A percentile compares a stretch with the other conserved stretches of the same genome.
Evolutionary conservation across 2,113 vertebrate genomes (phyloP).

Genomic region (Dinomys branickii): DNA sequence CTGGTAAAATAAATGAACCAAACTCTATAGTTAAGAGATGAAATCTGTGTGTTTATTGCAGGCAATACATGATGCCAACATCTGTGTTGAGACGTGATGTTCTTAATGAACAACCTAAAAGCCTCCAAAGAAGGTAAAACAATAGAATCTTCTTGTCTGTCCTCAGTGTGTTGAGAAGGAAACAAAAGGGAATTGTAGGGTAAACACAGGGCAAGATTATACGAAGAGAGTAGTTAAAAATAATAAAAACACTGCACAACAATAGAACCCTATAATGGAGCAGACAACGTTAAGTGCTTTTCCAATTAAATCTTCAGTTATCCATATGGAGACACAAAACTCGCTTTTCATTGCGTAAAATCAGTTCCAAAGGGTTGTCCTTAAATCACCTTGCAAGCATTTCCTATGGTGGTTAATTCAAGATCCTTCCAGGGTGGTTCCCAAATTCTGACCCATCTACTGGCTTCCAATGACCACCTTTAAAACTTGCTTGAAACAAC

Average conservation of each 20-base stretch:
- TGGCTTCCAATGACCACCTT: background rate
- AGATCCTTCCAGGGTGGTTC: background rate
- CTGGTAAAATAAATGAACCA: conserved; percentile 47
- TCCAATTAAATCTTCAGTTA: conserved; percentile 73
- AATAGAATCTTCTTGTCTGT: conserved; percentile 64
- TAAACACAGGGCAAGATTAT: conserved; percentile 64
- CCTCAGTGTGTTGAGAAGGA: conserved; percentile 70
- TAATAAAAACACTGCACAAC: conserved; percentile 53
- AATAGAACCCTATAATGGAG: conserved; percentile 26
- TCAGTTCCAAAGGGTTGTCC: conserved; percentile 74
- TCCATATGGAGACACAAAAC: conserved; percentile 60
- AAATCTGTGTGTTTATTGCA: conserved; percentile 43
- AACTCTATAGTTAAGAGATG: conserved; percentile 25
- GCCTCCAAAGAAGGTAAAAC: conserved; percentile 55
- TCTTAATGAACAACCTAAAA: conserved; percentile 50
- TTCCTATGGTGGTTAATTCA: conserved; percentile 55
- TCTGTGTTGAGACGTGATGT: conserved; percentile 47
- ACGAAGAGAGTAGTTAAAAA: conserved; percentile 71
- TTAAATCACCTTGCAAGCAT: conserved; percentile 76
- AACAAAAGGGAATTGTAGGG: conserved; percentile 62
- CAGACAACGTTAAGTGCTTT: conserved; percentile 69
- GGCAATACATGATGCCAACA: conserved; percentile 50
- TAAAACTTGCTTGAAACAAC: background rate
- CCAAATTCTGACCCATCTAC: background rate
- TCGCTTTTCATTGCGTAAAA: conserved; percentile 68